A percentile compares a stretch with the other conserved stretches of the same genome.
These are phyloP conservation scores for Onychomys torridus DNA, from an alignment of 2,797 vertebrate genomes.

Conservation along the genomic window DNA sequence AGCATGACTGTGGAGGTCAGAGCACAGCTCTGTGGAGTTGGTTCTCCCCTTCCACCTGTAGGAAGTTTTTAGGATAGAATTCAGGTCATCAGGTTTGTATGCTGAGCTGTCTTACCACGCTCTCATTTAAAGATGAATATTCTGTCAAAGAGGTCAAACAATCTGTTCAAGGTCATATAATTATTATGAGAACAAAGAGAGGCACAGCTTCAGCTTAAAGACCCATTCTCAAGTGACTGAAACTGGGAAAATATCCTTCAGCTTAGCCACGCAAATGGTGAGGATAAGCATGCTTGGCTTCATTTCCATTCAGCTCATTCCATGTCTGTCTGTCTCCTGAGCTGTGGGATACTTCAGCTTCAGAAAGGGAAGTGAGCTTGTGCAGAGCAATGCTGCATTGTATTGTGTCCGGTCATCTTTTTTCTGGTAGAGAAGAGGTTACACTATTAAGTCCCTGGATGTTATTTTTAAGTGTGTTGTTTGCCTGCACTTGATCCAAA, in stretches of 20 bases:
- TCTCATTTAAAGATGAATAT: neutral
- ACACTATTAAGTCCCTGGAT: neutral
- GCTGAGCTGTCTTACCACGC: neutral
- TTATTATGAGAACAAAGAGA: neutral
- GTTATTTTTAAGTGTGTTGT: neutral
- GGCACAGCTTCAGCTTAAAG: neutral
- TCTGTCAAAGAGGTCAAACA: neutral
- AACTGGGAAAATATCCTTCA: neutral
- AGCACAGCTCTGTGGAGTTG: neutral
- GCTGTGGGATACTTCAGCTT: neutral
- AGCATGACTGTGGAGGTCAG: neutral
- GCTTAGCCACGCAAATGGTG: neutral
- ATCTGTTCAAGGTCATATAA: neutral
- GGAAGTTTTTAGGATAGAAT: neutral
- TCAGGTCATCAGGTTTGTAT: neutral
- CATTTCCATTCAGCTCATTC: neutral
- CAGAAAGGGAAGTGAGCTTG: neutral
- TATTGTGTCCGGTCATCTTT: neutral
- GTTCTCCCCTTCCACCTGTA: neutral
- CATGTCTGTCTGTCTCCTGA: neutral
- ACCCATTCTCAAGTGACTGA: neutral
- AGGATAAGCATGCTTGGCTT: neutral
- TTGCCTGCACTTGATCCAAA: neutral
- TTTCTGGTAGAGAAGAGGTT: neutral
- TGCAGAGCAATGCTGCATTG: neutral